Base-by-base conservation (phyloP, 1,140 invertebrate genomes). In the Drosophila cardini region DNA sequence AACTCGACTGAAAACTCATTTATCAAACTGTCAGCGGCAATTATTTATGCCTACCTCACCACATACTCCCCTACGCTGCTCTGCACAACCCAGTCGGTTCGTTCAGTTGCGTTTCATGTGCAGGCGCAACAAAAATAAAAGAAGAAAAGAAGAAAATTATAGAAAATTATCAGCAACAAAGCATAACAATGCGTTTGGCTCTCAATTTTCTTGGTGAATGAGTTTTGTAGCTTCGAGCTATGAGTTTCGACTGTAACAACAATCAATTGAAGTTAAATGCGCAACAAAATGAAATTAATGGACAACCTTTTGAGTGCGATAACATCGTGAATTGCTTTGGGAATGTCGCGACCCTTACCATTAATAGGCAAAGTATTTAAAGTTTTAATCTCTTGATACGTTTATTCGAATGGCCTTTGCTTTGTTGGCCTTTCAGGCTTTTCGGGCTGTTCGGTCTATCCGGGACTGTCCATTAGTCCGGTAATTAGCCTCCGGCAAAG, bases 1-100 rank as follows among this genome's bases (percentile, higher is more conserved):
- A 89, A 72, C 77, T 84, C 76, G 63, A 64, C 84, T 84, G 71
- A 72, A 87, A 80, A 84, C 76, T 69, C 80, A 89, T 89, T 89
- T 80, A 89, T 89, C 84, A 89, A 80, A 67, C 77, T 89, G 84
- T 89, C 84, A 89, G 74, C 80, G 13, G 60, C 77, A 89, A 89
- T 89, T 89, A 89, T 89, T 89, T 89, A 89, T 83, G 75, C 53
- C 63, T 38, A 15, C 42, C 30, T 45, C 34, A 8, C 45, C 4
- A 5, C n/a, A 1, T 8, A 8, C 7, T 45, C 42, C 42, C 10
- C 10, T 1, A 18, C 15, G 4, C 30, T 11, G 48, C 16, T 46
- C 45, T 26, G 21, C 2, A 26, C 2, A 26, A n/a, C 18, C 4
- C 38, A 11, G 6, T 42, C 36, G 34, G 32, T 21, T 9, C 21